phyloP scores from a whole-genome alignment of 2,113 vertebrate genomes.

The Corythaixoides concolor region DNA sequence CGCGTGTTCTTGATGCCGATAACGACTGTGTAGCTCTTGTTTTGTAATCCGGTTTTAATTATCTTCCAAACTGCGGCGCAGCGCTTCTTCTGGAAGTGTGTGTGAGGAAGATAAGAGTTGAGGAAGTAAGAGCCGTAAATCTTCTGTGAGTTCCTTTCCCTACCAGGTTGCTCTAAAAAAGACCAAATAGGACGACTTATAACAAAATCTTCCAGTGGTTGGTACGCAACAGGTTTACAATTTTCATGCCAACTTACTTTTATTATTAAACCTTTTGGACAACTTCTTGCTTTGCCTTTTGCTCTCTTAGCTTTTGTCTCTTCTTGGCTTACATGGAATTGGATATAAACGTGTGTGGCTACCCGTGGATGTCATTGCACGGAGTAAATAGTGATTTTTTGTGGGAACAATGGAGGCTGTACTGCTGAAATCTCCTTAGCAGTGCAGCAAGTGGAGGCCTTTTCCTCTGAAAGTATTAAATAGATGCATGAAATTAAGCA shows the following conservation, averaged over 20 bases:
- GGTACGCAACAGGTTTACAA: background rate
- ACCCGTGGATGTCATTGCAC: background rate
- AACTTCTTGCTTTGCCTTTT: background rate
- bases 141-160: background rate
- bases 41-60: background rate
- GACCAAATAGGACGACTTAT: background rate
- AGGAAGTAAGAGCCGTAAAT: slow-evolving; percentile 13
- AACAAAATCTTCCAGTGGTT: background rate
- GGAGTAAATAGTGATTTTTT: background rate
- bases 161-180: background rate
- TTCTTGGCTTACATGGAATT: background rate
- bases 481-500: background rate
- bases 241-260: background rate
- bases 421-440: background rate
- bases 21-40: background rate
- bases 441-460: background rate
- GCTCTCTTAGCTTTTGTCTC: background rate
- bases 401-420: background rate
- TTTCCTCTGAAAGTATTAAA: background rate
- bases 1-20: background rate
- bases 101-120: background rate
- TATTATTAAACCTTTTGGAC: background rate
- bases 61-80: background rate
- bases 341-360: background rate
- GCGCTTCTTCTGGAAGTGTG: background rate